Evolutionary conservation across 2,888 invertebrate species (phyloP), one percentile per base, ranked within the genome.

Genomic region (Chouioia cunea): DNA sequence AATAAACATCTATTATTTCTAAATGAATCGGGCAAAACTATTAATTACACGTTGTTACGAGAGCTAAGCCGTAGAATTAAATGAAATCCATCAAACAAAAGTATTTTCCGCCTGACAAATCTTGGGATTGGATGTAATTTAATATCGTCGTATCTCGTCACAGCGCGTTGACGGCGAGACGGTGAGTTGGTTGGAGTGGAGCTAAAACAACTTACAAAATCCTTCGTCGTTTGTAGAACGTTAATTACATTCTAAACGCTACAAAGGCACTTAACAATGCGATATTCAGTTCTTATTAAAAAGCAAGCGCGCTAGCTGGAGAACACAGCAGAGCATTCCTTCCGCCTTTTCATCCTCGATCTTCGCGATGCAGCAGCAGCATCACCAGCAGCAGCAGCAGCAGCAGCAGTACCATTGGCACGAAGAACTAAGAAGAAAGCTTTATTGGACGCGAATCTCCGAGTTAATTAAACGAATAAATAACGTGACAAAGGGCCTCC

Each of bases 391-490:
- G 75, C 75, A 71, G n/a, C n/a, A n/a, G 50, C 50, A 48, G 16
- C 16, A 16, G 50, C 8, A 8, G 36, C 36, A 36, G 36, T 10
- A 36, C 75, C 75, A 71, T 54, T 69, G 73, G 76, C 77, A 73
- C 74, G 74, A 60, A 65, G 66, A 71, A 57, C 76, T 44, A 43
- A 48, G 59, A 47, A 27, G 54, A 64, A 59, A 23, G 78, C 78
- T 82, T 82, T 80, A 82, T 80, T 79, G 79, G 78, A 77, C 76
- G 77, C 78, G 76, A 66, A 71, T 50, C 76, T 77, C 77, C 73
- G 78, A 81, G 81, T 83, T 83, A 83, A 84, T 84, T 83, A 83
- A 83, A 83, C 81, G 82, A 82, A 82, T 83, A 83, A 84, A 83
- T 83, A 84, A 82, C 79, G 78, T 76, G 78, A 82, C 81, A 82